Evolutionary conservation across 2,888 invertebrate species (phyloP), one percentile per base, ranked within the genome.

Genomic region (Ptychoptera contaminata): DNA sequence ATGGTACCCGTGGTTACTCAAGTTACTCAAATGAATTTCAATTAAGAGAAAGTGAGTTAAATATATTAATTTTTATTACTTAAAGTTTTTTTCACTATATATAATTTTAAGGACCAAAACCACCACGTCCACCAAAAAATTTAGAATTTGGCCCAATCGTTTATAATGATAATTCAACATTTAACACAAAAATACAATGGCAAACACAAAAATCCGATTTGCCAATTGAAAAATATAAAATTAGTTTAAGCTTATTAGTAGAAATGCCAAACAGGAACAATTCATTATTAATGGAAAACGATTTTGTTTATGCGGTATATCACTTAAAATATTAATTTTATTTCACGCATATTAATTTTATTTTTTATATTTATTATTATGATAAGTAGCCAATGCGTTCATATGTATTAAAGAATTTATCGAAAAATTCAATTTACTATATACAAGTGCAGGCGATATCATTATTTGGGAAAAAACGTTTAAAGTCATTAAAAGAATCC

Each of bases 381-480:
- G 1, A 40, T 11, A 39, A 40, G 29, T 61, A 78, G 76, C 74
- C 79, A 52, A 74, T 74, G 54, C 76, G 71, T 43, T 72, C 69
- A 51, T 75, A 76, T 50, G 72, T 77, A 53, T 71, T 84, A 53
- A 73, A 71, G 53, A 74, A 77, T 54, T 62, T 84, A 42, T 70
- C 76, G 52, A 72, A 76, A 7, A 74, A 79, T 56, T 80, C 80
- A 1, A 72, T 77, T 62, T 84, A 84, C 58, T 83, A 82, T 55
- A 68, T 84, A 36, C 83, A 84, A 74, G 79, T 84, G 6, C 82
- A 83, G 63, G 82, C 82, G 6, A 71, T 82, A 48, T 74, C 77
- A 31, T 72, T 79, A 52, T 82, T 72, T 55, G 82, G 82, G 2
- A 69, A 72, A 41, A 73, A 77, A 10, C 73, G 77, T 51, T 61